Evolutionary conservation across 2,797 vertebrate species (phyloP).

Genomic region (Siniperca scherzeri): DNA sequence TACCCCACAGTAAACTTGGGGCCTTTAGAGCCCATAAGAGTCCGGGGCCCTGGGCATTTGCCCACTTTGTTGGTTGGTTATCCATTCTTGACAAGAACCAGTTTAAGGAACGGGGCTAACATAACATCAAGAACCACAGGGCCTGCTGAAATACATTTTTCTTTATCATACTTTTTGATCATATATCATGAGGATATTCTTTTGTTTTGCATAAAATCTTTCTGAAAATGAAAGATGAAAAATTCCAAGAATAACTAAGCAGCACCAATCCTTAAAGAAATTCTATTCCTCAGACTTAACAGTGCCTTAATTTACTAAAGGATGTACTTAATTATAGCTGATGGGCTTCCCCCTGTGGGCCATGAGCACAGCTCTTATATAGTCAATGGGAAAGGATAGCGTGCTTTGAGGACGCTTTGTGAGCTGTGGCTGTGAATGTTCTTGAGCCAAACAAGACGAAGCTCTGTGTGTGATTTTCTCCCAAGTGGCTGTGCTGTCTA

Average conservation of each 20-base stretch:
- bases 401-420: conserved; percentile 49
- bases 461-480: conserved; percentile 44
- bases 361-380: conserved; percentile 52
- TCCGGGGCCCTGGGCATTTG: not conserved
- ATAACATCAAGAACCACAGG: not conserved
- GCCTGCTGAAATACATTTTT: not conserved
- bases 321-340: conserved; percentile 62
- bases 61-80: not conserved
- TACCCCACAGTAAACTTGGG: not conserved
- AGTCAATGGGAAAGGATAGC: conserved; percentile 53
- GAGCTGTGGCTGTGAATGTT: conserved; percentile 59
- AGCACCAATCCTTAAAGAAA: conserved; percentile 12
- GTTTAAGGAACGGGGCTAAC: no score
- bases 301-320: conserved; percentile 47
- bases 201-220: not conserved
- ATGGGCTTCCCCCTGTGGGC: conserved; percentile 58
- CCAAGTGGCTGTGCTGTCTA: conserved; percentile 42
- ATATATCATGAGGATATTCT: not conserved
- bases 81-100: not conserved
- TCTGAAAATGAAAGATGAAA: not conserved
- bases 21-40: not conserved
- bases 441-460: conserved; percentile 62
- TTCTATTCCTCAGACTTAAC: conserved; percentile 20
- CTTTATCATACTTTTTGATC: not conserved
- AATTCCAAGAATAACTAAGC: not conserved